Evolutionary conservation across 2,888 invertebrate genomes (phyloP).

Genomic region (Agonopterix heracliana): DNA sequence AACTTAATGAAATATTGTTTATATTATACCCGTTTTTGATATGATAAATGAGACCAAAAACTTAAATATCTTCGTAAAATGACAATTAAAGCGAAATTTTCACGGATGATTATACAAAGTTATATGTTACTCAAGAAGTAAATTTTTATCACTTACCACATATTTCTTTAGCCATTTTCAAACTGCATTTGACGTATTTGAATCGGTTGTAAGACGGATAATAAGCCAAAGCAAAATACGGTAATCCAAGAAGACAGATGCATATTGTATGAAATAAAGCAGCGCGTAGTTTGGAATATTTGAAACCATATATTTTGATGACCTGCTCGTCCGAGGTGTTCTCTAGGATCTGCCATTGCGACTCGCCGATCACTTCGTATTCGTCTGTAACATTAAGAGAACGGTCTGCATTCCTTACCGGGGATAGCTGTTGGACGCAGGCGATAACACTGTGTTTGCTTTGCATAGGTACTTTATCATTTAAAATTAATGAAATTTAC

Average conservation of each 20-base stretch:
- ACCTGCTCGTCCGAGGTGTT: slow-evolving; percentile 64
- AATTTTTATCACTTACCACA: slow-evolving; percentile 60
- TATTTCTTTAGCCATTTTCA: slow-evolving; percentile 72
- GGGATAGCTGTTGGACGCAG: slow-evolving; percentile 31
- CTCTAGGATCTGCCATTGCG: slow-evolving; percentile 70
- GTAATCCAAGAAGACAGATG: slow-evolving; percentile 70
- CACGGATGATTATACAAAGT: no score
- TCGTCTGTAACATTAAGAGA: slow-evolving; percentile 54
- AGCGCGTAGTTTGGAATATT: slow-evolving; percentile 55
- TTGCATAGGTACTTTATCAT: background rate
- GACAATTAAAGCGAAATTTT: no score
- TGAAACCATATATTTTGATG: slow-evolving; percentile 71
- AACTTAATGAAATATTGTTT: no score
- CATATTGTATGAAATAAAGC: slow-evolving; percentile 68
- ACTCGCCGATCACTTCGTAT: slow-evolving; percentile 75
- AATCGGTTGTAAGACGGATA: slow-evolving; percentile 71
- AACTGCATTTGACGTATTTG: slow-evolving; percentile 73
- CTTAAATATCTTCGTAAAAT: no score
- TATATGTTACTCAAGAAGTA: no score
- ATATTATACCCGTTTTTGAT: no score
- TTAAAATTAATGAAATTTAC: slow-evolving; percentile 1
- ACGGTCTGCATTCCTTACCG: slow-evolving; percentile 26
- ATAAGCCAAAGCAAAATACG: slow-evolving; percentile 74
- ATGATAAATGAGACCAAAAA: no score
- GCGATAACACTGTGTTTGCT: slow-evolving; percentile 17